phyloP scores from a whole-genome alignment of 1,140 invertebrate genomes.

The Mya arenaria region DNA sequence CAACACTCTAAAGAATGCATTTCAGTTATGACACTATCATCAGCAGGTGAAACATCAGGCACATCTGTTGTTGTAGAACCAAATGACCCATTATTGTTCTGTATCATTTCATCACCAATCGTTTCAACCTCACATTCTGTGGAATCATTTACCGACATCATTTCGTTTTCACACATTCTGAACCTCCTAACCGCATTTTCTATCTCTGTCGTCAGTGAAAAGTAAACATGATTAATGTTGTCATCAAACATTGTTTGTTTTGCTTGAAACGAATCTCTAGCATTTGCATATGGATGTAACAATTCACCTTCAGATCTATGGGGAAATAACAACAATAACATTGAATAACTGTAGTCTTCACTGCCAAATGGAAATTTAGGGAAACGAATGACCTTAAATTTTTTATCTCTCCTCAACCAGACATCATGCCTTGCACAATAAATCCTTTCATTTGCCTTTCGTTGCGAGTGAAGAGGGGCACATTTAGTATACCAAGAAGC shows the following conservation, averaged over 20 bases:
- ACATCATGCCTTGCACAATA: slow-evolving; percentile 12
- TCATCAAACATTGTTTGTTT: slow-evolving; percentile 40
- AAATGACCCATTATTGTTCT: too few species aligned
- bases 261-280: slow-evolving; percentile 34
- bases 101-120: too few species aligned
- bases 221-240: slow-evolving; percentile 11
- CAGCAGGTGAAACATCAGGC: not conserved
- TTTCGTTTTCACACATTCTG: not conserved
- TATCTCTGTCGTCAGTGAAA: slow-evolving; percentile 40
- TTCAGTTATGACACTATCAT: not conserved
- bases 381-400: slow-evolving; percentile 40
- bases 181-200: slow-evolving; percentile 54
- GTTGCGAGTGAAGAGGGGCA: slow-evolving; percentile 1
- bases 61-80: too few species aligned
- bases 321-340: slow-evolving; percentile 55
- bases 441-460: slow-evolving; percentile 25
- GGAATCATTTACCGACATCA: not conserved
- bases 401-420: slow-evolving; percentile 14
- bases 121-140: too few species aligned
- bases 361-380: slow-evolving; percentile 46
- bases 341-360: slow-evolving; percentile 60
- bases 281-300: not conserved
- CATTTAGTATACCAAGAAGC: slow-evolving; percentile 45
- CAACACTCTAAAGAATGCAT: slow-evolving; percentile 44
- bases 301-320: slow-evolving; percentile 41